A percentile compares a stretch with the other conserved stretches of the same genome.
Conservation (phyloP, 2,113 vertebrate genomes). For the Nerophis lumbriciformis region DNA sequence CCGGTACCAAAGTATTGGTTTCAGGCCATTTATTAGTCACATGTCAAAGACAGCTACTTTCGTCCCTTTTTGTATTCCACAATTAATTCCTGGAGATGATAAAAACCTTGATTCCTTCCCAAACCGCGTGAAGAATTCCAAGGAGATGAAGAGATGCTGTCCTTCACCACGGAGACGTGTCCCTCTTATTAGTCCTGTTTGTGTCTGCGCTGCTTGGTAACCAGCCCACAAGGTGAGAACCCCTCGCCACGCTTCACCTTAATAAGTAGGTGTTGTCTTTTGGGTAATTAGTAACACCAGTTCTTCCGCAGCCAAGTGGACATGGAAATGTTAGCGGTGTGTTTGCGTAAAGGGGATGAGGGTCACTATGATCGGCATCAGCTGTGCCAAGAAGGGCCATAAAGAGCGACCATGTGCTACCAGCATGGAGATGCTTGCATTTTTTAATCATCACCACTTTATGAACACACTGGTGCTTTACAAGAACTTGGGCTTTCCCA, state of each 20-base stretch:
- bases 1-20: too few species aligned
- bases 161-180: constrained; percentile 22
- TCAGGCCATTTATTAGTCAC: neutral
- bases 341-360: constrained; percentile 20
- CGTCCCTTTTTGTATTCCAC: neutral
- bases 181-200: constrained; percentile 49
- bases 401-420: too few species aligned
- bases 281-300: neutral
- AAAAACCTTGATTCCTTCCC: constrained; percentile 16
- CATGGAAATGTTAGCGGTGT: neutral
- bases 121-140: constrained; percentile 46
- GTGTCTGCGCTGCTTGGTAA: constrained; percentile 55
- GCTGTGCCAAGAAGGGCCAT: neutral
- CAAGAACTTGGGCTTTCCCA: constrained; percentile 28
- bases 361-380: constrained; percentile 32
- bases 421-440: too few species aligned
- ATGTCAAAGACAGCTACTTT: neutral
- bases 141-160: constrained; percentile 44
- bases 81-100: neutral
- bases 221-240: constrained; percentile 48
- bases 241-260: constrained; percentile 10
- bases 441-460: neutral
- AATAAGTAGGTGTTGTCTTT: constrained; percentile 14
- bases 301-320: neutral
- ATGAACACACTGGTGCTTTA: constrained; percentile 23